Base-by-base conservation (phyloP, 2,888 invertebrate species). In the Cotesia congregata region DNA sequence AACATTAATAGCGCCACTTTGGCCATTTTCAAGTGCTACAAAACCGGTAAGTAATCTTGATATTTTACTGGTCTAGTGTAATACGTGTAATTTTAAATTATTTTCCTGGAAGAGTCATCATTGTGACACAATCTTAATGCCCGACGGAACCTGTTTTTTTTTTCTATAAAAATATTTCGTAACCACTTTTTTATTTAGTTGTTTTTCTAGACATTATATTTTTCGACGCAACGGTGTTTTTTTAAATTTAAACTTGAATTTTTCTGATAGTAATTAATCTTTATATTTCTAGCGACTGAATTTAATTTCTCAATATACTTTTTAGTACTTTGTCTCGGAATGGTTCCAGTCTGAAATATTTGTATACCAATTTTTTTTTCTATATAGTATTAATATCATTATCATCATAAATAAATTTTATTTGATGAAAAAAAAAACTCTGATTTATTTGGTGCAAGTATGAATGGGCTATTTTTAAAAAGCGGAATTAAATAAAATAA, bases 1-100 rank as follows among this genome's bases (percentile, higher is more conserved):
- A 69, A 71, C 72, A 78, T 76, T 78, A 82, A 81, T 81, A 78
- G 81, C 79, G 81, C 80, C 79, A 82, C 79, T 79, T 81, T 80
- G 79, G 72, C 79, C 67, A 73, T 41, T 40, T 30, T 40, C 20
- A 73, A 7, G 59, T 65, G 41, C 20, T 59, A 59, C 67, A 65
- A 61, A 15, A 64, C 64, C 62, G 12, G 39, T 17, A 30, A 60
- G 9, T 71, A 65, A 72, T 64, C 72, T 62, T 70, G 9, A 50
- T 50, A 17, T 50, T 67, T 67, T 67, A n/a, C n/a, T 67, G 30
- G 67, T 30, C 30, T 67, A 67, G 38, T n/a, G 30, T 67, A 38
- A 39, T 38, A 38, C 12, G 9, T 39, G 39, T 38, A 12, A 71
- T 73, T 81, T 77, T 74, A 74, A 76, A 72, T 41, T 70, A 61